Base-by-base conservation (phyloP, 2,797 vertebrate genomes). In the Hapalemur alaotrensis region DNA sequence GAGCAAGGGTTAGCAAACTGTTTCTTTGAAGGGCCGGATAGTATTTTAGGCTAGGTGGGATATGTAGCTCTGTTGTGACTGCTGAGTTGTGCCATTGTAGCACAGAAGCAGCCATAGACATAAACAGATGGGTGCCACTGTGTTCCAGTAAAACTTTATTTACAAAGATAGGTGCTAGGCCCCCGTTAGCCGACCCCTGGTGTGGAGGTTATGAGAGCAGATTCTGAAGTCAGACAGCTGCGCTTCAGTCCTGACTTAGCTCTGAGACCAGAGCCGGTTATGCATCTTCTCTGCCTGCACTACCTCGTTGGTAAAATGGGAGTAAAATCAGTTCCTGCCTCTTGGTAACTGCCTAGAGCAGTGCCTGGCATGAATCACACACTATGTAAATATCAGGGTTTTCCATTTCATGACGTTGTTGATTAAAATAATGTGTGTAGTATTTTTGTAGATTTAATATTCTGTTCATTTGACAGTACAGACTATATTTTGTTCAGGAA, bases 51-150 rank as follows among this genome's bases (percentile, higher is more conserved):
- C n/a, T 28, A 41, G 32, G 0, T 7, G 28, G 22, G 30, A 57
- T 38, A 5, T 25, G 4, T 1, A 2, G 48, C 12, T 32, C 67
- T 79, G 0, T 38, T 10, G 75, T 59, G 61, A 75, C 28, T 5
- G 0, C 46, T 20, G 38, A 5, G 0, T 13, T 1, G 12, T 75
- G 61, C 38, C 13, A 0, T 2, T 23, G 23, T 59, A 5, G 46
- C 30, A 6, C 1, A 0, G 5, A 22, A 7, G 10, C 28, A 32
- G 61, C 83, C 12, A 0, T n/a, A 13, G 65, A 13, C 3, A 0
- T 61, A 23, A 59, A 20, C 48, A 52, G 13, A 43, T 28, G 38
- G 13, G 14, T 38, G 15, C 80, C 4, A 72, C 69, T 20, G 25
- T 20, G 17, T 86, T 63, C 30, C 25, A n/a, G 0, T 65, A 41